Percentiles rank a stretch among this genome's conserved stretches.
Evolutionary conservation across 2,797 vertebrate genomes (phyloP).

Genomic region (Cynodonichthys magdalenae): DNA sequence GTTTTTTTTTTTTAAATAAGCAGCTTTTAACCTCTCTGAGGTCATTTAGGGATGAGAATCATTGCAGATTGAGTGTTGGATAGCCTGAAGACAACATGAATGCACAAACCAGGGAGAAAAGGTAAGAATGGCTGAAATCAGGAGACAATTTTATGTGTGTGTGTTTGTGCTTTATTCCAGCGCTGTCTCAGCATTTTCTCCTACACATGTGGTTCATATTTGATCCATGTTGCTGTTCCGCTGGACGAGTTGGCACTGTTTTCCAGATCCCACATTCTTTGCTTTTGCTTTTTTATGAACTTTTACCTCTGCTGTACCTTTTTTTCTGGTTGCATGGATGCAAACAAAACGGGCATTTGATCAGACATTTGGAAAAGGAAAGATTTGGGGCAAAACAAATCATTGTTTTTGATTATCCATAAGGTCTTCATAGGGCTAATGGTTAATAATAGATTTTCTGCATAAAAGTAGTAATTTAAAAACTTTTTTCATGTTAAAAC

Average conservation of each 20-base stretch:
- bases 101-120: slow-evolving; percentile 35
- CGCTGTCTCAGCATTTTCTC: slow-evolving; percentile 66
- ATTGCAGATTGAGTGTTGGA: slow-evolving; percentile 25
- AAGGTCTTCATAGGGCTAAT: too few relatives aligned
- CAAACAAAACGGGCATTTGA: slow-evolving; percentile 16
- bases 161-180: slow-evolving; percentile 38
- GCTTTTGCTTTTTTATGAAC: slow-evolving; percentile 25
- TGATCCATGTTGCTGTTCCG: slow-evolving; percentile 67
- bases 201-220: slow-evolving; percentile 79
- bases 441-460: too few relatives aligned
- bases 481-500: too few relatives aligned
- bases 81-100: slow-evolving; percentile 28
- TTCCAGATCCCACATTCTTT: slow-evolving; percentile 62
- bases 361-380: background rate
- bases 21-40: slow-evolving; percentile 28
- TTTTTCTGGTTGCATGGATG: slow-evolving; percentile 15
- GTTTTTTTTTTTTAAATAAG: slow-evolving; percentile 10
- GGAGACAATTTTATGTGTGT: slow-evolving; percentile 27
- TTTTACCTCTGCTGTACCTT: slow-evolving; percentile 41
- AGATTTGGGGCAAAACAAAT: too few relatives aligned
- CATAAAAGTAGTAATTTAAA: too few relatives aligned
- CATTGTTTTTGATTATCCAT: too few relatives aligned
- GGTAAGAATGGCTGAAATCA: slow-evolving; percentile 52
- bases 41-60: slow-evolving; percentile 26
- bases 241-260: slow-evolving; percentile 70